Evolutionary conservation across 2,888 invertebrate genomes (phyloP), one percentile per base, ranked within the genome.

Genomic region (Sinohyriopsis cumingii): DNA sequence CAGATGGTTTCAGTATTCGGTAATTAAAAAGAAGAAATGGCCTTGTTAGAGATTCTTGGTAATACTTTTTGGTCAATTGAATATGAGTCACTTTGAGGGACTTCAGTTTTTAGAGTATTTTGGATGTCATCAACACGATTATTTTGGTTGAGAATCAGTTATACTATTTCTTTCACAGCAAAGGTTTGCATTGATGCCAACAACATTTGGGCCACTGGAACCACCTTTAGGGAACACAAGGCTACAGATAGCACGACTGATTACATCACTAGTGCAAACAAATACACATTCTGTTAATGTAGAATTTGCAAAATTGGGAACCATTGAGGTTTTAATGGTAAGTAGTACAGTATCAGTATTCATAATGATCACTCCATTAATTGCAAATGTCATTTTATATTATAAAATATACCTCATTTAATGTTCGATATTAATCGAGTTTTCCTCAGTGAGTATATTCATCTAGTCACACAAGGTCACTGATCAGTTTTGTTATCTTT

Each of bases 201-300:
- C 94, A 80, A 94, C 94, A 77, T 93, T 93, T 80, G 95, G 95
- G 73, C 87, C 93, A 77, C 90, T 95, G 83, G 93, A 94, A 80
- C 93, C 93, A 75, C 95, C 95, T 53, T 92, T 96, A 84, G 96
- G 96, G 72, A 93, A 93, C 89, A 94, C 94, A 62, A 92, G 96
- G 77, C 92, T 96, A 75, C 94, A 95, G 90, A 93, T 95, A 81
- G 93, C 95, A 74, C 94, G 94, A 88, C 92, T 97, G 81, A 92
- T 96, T 86, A 93, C 95, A 78, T 93, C 94, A 70, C 92, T 96
- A 84, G 92, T 96, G 63, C 78, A 82, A 77, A 94, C 94, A 67
- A 94, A 94, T 87, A 94, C 94, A 88, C 91, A 92, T 80, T 93
- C 93, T 85, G 92, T 97, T 83, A 92, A 94, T 88, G 91, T 92